Evolutionary conservation across 2,113 vertebrate species (phyloP).

Genomic region (Chaetura pelagica): DNA sequence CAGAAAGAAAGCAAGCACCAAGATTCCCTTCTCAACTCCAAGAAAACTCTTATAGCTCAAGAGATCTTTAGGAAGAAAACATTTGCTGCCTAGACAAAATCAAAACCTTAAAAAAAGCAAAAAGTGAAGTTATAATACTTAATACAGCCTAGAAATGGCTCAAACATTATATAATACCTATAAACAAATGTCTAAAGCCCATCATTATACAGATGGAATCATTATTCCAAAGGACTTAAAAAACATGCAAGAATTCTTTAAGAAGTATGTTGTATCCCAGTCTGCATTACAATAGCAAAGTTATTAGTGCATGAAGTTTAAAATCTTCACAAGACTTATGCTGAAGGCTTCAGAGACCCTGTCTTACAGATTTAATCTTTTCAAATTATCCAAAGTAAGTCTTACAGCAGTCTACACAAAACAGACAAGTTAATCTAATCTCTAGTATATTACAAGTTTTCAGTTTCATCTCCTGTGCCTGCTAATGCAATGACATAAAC

Average conservation of each 20-base stretch:
- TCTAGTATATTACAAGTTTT: conserved; percentile 41
- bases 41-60: background rate
- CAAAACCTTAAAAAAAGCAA: background rate
- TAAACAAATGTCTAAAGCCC: background rate
- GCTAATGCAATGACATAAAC: conserved; percentile 60
- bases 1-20: background rate
- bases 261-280: background rate
- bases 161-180: fast-evolving
- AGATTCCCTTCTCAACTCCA: background rate
- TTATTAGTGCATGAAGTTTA: background rate
- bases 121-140: fast-evolving
- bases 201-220: background rate
- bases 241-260: background rate
- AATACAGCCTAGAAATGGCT: background rate
- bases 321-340: background rate
- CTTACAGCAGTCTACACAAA: conserved; percentile 47
- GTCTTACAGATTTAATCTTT: conserved; percentile 54
- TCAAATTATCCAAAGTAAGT: conserved; percentile 64
- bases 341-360: background rate
- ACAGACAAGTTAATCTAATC: conserved; percentile 64
- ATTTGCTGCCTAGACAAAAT: background rate
- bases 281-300: background rate
- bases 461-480: conserved; percentile 50
- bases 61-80: background rate
- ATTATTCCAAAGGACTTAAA: background rate